These are phyloP conservation scores for Schizaphis graminum DNA, from an alignment of 2,888 invertebrate species.

Conservation along the genomic window DNA sequence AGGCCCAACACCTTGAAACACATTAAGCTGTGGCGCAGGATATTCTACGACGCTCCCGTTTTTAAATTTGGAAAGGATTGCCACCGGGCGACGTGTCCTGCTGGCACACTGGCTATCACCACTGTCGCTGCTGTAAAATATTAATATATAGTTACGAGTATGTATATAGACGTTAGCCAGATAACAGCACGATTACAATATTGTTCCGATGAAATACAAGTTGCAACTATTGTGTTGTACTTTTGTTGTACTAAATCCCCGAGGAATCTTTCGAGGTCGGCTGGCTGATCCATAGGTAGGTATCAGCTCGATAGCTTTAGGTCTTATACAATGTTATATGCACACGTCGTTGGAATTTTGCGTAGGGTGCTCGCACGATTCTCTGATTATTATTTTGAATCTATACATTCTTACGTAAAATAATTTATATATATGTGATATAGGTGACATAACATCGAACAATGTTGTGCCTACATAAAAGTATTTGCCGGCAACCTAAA, in stretches of 20 bases:
- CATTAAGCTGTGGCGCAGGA: not conserved
- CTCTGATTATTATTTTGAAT: slow-evolving; percentile 12
- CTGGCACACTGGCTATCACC: not conserved
- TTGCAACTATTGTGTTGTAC: not conserved
- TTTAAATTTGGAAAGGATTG: slow-evolving; percentile 50
- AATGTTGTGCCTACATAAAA: not conserved
- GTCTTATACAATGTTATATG: not conserved
- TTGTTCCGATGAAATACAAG: not conserved
- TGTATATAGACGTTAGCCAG: not conserved
- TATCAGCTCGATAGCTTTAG: not conserved
- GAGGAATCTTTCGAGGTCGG: not conserved
- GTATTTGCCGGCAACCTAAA: no score
- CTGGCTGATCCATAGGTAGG: not conserved
- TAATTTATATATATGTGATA: not conserved
- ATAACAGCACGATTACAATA: not conserved
- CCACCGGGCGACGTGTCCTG: slow-evolving; percentile 41
- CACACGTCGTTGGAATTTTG: not conserved
- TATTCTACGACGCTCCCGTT: slow-evolving; percentile 35
- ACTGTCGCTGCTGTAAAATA: not conserved
- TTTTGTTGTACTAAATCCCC: not conserved
- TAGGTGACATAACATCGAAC: not conserved
- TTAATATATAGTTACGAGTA: not conserved
- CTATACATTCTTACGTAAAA: not conserved
- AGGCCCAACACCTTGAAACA: slow-evolving; percentile 57
- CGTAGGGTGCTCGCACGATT: slow-evolving; percentile 27